A percentile compares a stretch with the other conserved stretches of the same genome.
Evolutionary conservation across 35 echinoderm and acorn worm species (phyloP).

Genomic region (Holothuria glaberrima): DNA sequence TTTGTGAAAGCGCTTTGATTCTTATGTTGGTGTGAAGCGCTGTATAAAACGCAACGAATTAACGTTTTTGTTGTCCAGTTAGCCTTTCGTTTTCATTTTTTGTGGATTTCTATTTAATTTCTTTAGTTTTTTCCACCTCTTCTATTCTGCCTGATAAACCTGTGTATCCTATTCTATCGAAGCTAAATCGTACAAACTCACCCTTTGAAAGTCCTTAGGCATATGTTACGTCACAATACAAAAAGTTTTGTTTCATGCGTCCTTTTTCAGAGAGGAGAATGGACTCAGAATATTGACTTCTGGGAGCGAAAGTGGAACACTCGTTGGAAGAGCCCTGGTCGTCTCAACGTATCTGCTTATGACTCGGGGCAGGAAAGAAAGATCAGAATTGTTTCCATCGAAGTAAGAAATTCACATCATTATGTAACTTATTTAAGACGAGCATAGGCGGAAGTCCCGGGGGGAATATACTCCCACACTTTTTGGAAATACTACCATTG

Average conservation of each 20-base stretch:
- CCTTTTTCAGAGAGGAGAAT: constrained; percentile 83
- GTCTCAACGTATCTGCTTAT: constrained; percentile 79
- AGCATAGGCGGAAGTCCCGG: no score
- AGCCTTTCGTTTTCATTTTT: no score
- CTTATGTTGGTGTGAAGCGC: no score
- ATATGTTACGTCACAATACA: neutral
- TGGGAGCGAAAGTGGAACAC: constrained; percentile 87
- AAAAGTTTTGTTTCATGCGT: neutral
- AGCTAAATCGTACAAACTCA: neutral
- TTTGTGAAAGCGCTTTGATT: no score
- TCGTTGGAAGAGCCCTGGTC: constrained; percentile 76
- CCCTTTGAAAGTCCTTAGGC: neutral
- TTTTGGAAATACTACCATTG: no score
- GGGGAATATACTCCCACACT: no score
- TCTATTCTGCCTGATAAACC: no score
- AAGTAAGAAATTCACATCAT: constrained; percentile 55
- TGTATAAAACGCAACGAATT: no score
- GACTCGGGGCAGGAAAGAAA: constrained; percentile 81
- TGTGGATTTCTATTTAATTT: no score
- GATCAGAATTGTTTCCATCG: constrained; percentile 84
- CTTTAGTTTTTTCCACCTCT: no score
- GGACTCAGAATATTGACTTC: constrained; percentile 84
- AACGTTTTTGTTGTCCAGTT: no score
- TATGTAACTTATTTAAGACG: no score
- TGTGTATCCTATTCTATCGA: neutral